phyloP scores from a whole-genome alignment of 2,113 vertebrate genomes.

The Centrocercus urophasianus region DNA sequence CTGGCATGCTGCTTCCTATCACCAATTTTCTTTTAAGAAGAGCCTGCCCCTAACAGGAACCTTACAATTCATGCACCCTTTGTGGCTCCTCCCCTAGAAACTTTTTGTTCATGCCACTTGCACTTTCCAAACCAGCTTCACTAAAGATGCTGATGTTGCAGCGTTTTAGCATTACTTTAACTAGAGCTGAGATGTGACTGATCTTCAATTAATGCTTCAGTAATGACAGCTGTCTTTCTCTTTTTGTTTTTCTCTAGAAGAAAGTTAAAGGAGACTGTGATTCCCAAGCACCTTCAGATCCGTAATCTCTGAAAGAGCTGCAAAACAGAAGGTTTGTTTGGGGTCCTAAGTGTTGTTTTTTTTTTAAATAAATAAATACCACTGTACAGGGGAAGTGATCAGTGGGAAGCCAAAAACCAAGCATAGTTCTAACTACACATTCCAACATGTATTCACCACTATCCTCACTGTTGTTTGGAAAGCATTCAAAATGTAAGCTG shows the following conservation, averaged over 20 bases:
- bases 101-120: neutral
- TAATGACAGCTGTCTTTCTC: neutral
- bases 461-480: conserved; percentile 30
- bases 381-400: neutral
- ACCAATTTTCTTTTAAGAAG: neutral
- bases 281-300: conserved; percentile 16
- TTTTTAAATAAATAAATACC: neutral
- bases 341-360: neutral
- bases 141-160: neutral
- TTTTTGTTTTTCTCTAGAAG: conserved; percentile 23
- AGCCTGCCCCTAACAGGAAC: neutral
- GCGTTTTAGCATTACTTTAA: neutral
- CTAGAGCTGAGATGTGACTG: neutral
- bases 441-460: neutral
- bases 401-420: neutral
- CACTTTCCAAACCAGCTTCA: conserved; percentile 11
- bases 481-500: conserved; percentile 25
- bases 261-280: conserved; percentile 16
- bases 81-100: neutral
- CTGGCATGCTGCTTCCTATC: neutral
- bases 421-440: rapidly evolving
- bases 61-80: neutral
- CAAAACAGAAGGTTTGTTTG: conserved; percentile 76
- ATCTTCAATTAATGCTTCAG: neutral
- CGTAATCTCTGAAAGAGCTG: conserved; percentile 61